Evolutionary conservation across 2,888 invertebrate genomes (phyloP).

Genomic region (Coremacera marginata): DNA sequence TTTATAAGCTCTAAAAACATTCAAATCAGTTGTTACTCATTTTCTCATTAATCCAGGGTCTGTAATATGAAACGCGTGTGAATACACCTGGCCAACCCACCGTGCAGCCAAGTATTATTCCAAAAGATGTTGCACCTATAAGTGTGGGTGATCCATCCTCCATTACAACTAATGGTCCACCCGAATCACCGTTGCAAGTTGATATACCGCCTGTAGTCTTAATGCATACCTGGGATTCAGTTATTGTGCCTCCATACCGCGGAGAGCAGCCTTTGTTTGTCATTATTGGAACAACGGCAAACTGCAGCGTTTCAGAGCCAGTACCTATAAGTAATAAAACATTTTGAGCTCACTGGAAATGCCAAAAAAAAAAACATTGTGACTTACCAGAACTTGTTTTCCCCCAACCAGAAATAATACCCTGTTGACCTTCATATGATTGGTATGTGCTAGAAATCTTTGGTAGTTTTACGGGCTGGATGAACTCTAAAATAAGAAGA

Average conservation of each 20-base stretch:
- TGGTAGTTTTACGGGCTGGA: conserved; percentile 53
- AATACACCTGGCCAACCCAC: conserved; percentile 63
- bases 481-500: conserved; percentile 40
- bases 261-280: conserved; percentile 51
- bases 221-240: neutral
- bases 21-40: no score
- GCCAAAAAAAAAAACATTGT: no score
- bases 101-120: conserved; percentile 58
- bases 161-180: conserved; percentile 24
- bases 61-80: conserved; percentile 52
- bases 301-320: conserved; percentile 55
- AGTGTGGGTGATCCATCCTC: neutral
- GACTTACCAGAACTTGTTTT: conserved; percentile 47
- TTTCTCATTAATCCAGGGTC: conserved; percentile 62
- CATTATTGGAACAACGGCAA: conserved; percentile 53
- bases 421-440: conserved; percentile 50
- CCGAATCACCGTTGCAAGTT: conserved; percentile 31
- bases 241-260: conserved; percentile 38
- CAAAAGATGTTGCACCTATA: conserved; percentile 20
- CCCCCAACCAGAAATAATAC: conserved; percentile 56
- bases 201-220: neutral
- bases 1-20: no score
- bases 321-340: neutral
- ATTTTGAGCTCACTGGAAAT: no score
- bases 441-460: conserved; percentile 43